Evolutionary conservation across 2,113 vertebrate genomes (phyloP), one percentile per base, ranked within the genome.

Genomic region (Otocyon megalotis): DNA sequence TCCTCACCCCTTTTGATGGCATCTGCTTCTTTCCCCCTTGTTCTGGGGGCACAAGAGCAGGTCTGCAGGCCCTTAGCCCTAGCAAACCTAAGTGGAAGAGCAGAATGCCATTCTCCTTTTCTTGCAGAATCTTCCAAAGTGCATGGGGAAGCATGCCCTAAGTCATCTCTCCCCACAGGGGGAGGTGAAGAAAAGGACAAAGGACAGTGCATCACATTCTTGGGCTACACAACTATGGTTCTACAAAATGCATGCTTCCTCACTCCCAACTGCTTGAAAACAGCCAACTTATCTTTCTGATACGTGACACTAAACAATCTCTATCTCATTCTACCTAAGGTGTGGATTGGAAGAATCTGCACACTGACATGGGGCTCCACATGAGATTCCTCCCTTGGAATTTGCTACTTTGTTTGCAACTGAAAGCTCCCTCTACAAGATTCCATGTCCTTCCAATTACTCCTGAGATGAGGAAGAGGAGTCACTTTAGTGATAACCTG

Each of bases 21-120:
- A 26, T 74, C 82, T 79, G 19, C 77, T 71, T 37, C 89, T 56
- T 60, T 77, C 6, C 22, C 10, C 26, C 30, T 48, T 8, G 12
- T 77, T 58, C 56, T 37, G 48, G 91, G n/a, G 77, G 48, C 24
- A 62, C 69, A 69, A 62, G 56, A 69, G 12, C 53, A 95, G n/a
- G 12, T 67, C 26, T 94, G 14, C 24, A 95, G 77, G 65, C 15
- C 28, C 48, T 22, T 22, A 26, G 9, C 32, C 43, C 72, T 28
- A 32, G 72, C 24, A 72, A 86, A 30, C 35, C 50, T 20, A 76
- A 62, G 30, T 60, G 24, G 60, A 50, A 30, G 35, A 30, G 37
- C 26, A 94, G 22, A 82, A 83, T 3, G 16, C 71, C 72, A 19
- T 2, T 32, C 22, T 13, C 58, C 15, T 7, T 12, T 30, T 79